Percentiles rank a stretch among this genome's conserved stretches.
Conservation (phyloP, 2,113 vertebrate species). For the Solenodon paradoxus region DNA sequence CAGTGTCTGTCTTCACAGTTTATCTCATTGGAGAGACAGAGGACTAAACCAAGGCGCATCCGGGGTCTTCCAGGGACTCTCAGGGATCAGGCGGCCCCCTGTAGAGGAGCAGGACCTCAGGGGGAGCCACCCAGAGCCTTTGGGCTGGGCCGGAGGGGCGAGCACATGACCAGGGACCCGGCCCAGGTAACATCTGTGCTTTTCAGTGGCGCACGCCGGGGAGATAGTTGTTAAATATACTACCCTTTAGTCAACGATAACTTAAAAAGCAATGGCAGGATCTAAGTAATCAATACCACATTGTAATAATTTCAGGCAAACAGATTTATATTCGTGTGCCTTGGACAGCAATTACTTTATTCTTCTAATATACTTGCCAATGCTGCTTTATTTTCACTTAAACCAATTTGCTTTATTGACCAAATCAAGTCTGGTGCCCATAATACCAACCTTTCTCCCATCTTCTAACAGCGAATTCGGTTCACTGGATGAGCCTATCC, state of each 20-base stretch:
- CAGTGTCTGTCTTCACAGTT: neutral
- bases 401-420: constrained; percentile 75
- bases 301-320: constrained; percentile 71
- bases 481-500: no score
- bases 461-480: constrained; percentile 2
- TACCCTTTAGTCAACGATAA: constrained; percentile 63
- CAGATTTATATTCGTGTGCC: constrained; percentile 63
- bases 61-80: fast-evolving
- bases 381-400: constrained; percentile 66
- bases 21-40: neutral
- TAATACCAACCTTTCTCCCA: constrained; percentile 37
- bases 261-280: constrained; percentile 57
- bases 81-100: neutral
- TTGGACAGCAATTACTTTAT: constrained; percentile 66
- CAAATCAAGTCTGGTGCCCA: constrained; percentile 58
- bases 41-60: no score
- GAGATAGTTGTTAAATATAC: constrained; percentile 4
- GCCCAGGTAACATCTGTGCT: neutral
- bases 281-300: constrained; percentile 63
- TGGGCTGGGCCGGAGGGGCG: neutral
- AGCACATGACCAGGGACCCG: fast-evolving
- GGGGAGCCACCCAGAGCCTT: neutral
- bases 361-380: constrained; percentile 53
- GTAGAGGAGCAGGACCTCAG: neutral
- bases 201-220: neutral